Percentiles rank a stretch among this genome's conserved stretches.
Evolutionary conservation across 2,797 vertebrate species (phyloP).

Genomic region (Coreius guichenoti): DNA sequence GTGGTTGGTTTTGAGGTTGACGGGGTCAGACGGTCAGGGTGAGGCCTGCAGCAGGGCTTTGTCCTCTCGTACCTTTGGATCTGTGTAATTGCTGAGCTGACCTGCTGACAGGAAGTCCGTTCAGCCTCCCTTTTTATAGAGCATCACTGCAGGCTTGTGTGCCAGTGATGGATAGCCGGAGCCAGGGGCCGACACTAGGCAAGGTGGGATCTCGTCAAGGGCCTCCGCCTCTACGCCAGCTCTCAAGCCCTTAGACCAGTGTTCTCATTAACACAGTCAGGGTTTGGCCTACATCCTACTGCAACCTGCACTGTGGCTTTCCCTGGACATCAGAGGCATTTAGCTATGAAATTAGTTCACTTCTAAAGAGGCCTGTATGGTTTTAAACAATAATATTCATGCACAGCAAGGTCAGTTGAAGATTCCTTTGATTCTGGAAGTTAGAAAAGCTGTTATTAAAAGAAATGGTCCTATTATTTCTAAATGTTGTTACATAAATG

Average conservation of each 20-base stretch:
- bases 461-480: not conserved
- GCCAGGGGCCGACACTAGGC: constrained; percentile 57
- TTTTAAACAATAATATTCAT: not conserved
- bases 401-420: constrained; percentile 6
- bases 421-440: not conserved
- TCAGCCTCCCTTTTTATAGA: constrained; percentile 53
- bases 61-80: constrained; percentile 48
- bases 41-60: constrained; percentile 55
- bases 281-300: constrained; percentile 52
- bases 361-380: not conserved
- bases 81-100: constrained; percentile 49
- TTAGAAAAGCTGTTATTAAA: not conserved
- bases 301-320: constrained; percentile 41
- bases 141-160: constrained; percentile 65
- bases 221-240: constrained; percentile 48
- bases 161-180: constrained; percentile 73
- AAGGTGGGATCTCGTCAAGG: constrained; percentile 55
- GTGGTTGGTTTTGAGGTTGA: constrained; percentile 42
- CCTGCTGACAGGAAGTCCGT: constrained; percentile 54
- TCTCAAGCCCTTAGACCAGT: constrained; percentile 48
- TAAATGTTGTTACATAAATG: not conserved
- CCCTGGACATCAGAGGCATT: constrained; percentile 19
- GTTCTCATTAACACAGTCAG: constrained; percentile 59
- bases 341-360: constrained; percentile 34
- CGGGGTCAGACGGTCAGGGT: constrained; percentile 34